phyloP scores from a whole-genome alignment of 2,888 invertebrate species.

The Coelogynopora nodosa region DNA sequence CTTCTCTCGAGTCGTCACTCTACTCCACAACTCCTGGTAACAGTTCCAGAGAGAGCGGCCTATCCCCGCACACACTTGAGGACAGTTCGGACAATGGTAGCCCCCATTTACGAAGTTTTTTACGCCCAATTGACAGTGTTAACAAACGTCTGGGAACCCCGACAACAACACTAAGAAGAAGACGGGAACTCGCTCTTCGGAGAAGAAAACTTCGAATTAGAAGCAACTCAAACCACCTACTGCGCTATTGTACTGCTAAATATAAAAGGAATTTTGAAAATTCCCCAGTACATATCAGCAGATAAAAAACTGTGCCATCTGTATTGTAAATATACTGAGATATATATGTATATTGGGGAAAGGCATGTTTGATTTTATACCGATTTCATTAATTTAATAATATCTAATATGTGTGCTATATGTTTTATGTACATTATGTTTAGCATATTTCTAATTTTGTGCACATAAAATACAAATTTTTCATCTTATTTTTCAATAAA shows the following conservation, averaged over 20 bases:
- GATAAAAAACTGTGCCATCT: too few relatives aligned
- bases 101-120: neutral
- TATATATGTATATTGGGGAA: too few relatives aligned
- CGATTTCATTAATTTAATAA: too few relatives aligned
- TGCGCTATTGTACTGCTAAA: slow-evolving; percentile 8
- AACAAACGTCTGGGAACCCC: neutral
- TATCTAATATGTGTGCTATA: too few relatives aligned
- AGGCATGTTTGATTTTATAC: too few relatives aligned
- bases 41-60: neutral
- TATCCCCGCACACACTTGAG: neutral
- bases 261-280: neutral
- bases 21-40: slow-evolving; percentile 1
- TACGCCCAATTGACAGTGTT: neutral
- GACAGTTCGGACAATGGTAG: neutral
- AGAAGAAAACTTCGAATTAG: neutral
- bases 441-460: too few relatives aligned
- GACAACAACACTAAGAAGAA: neutral
- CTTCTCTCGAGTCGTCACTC: neutral
- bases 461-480: too few relatives aligned
- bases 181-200: neutral
- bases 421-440: too few relatives aligned
- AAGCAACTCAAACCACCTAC: neutral
- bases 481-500: too few relatives aligned
- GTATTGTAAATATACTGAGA: too few relatives aligned
- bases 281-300: too few relatives aligned